A percentile compares a stretch with the other conserved stretches of the same genome.
Conservation (phyloP, 2,888 invertebrate species). For the Stratiomys singularior region DNA sequence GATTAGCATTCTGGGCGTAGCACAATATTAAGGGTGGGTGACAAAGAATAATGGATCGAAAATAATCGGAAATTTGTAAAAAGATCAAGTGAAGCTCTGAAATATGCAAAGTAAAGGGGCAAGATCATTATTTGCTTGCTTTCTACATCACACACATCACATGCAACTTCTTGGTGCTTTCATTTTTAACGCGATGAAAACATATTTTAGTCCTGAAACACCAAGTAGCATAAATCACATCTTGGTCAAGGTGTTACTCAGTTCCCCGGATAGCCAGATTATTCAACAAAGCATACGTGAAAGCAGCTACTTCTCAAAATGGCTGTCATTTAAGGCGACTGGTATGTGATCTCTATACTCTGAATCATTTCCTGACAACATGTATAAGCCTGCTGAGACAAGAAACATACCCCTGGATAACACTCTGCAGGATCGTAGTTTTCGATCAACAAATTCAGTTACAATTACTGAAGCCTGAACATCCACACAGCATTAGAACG, state of each 20-base stretch:
- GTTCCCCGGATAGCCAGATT: conserved; percentile 39
- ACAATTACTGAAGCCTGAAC: not conserved
- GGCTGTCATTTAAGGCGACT: conserved; percentile 44
- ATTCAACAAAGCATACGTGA: conserved; percentile 45
- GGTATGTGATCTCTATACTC: conserved; percentile 45
- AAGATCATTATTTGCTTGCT: too few relatives aligned
- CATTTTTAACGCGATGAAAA: not conserved
- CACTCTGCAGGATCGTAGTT: too few relatives aligned
- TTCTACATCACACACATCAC: too few relatives aligned
- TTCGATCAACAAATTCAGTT: not conserved
- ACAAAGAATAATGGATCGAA: too few relatives aligned
- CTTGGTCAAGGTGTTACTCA: conserved; percentile 48
- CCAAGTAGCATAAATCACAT: conserved; percentile 45
- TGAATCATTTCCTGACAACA: conserved; percentile 46
- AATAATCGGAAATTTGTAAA: too few relatives aligned
- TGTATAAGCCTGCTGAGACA: conserved; percentile 37
- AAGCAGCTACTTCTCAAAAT: conserved; percentile 35
- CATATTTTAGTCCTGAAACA: conserved; percentile 3
- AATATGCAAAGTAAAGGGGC: too few relatives aligned
- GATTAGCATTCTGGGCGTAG: too few relatives aligned
- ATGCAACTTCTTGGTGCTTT: too few relatives aligned
- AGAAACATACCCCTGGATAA: conserved; percentile 21
- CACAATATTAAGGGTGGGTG: too few relatives aligned
- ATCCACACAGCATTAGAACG: not conserved
- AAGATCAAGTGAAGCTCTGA: too few relatives aligned